A percentile compares a stretch with the other conserved stretches of the same genome.
These are phyloP conservation scores for human (Homo sapiens) DNA, from an alignment of 2,113 vertebrate species.

Conservation along the genomic window GRCh38 chr17:38557001-38557500, in stretches of 20 bases:
- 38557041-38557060: not conserved
- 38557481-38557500: not conserved
- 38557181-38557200: not conserved
- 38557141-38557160: not conserved
- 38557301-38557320: not conserved
- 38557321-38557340: conserved; percentile 32
- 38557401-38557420: not conserved
- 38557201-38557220: not conserved
- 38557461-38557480: not conserved
- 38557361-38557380: not conserved
- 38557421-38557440: not conserved
- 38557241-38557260: not conserved
- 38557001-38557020: not conserved
- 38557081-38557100: not conserved
- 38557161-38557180: not conserved
- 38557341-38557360: not conserved
- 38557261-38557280: not conserved
- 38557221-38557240: not conserved
- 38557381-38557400: not conserved
- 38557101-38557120: not conserved
- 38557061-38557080: not conserved
- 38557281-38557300: not conserved
- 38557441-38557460: not conserved
- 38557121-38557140: not conserved
- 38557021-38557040: not conserved